Evolutionary conservation across 2,888 invertebrate species (phyloP).

Genomic region (Ectemnius continuus): DNA sequence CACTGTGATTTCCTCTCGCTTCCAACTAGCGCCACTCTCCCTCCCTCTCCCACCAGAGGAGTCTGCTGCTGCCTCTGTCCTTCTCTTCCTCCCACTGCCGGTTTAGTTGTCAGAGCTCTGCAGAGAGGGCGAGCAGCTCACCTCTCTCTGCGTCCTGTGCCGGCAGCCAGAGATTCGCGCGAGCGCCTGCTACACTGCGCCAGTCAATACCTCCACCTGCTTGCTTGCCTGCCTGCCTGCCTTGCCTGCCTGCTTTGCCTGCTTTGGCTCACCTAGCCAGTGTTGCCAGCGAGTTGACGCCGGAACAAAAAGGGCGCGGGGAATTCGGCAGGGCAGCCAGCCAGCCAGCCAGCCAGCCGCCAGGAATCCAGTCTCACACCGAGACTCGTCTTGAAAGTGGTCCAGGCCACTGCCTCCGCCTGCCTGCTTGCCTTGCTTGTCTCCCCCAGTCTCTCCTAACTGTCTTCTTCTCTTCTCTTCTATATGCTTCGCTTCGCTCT

Average conservation of each 20-base stretch:
- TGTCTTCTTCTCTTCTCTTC: slow-evolving; percentile 13
- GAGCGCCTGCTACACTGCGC: slow-evolving; percentile 63
- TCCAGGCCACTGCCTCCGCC: slow-evolving; percentile 23
- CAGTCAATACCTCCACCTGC: slow-evolving; percentile 63
- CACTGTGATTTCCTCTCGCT: not conserved
- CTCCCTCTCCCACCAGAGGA: not conserved
- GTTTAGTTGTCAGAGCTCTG: slow-evolving; percentile 3
- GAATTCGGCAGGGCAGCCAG: slow-evolving; percentile 43
- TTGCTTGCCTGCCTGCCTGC: slow-evolving; percentile 13
- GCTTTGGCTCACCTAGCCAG: slow-evolving; percentile 42
- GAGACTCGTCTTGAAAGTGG: slow-evolving; percentile 29
- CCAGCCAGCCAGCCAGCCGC: slow-evolving; percentile 16
- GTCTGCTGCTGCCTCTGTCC: slow-evolving; percentile 25
- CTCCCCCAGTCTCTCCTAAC: slow-evolving; percentile 3
- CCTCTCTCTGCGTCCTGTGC: slow-evolving; percentile 17
- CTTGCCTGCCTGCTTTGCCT: too few species aligned
- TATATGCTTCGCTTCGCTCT: slow-evolving; percentile 24
- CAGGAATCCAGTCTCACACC: slow-evolving; percentile 45
- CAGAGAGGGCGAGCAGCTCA: slow-evolving; percentile 24
- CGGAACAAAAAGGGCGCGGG: slow-evolving; percentile 36
- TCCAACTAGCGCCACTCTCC: not conserved
- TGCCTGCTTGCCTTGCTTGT: slow-evolving; percentile 26
- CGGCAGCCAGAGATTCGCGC: slow-evolving; percentile 52
- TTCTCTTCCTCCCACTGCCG: slow-evolving; percentile 32
- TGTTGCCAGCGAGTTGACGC: slow-evolving; percentile 36